A percentile compares a stretch with the other conserved stretches of the same genome.
Evolutionary conservation across 2,797 vertebrate genomes (phyloP).

Genomic region (Pangasius krempfi): DNA sequence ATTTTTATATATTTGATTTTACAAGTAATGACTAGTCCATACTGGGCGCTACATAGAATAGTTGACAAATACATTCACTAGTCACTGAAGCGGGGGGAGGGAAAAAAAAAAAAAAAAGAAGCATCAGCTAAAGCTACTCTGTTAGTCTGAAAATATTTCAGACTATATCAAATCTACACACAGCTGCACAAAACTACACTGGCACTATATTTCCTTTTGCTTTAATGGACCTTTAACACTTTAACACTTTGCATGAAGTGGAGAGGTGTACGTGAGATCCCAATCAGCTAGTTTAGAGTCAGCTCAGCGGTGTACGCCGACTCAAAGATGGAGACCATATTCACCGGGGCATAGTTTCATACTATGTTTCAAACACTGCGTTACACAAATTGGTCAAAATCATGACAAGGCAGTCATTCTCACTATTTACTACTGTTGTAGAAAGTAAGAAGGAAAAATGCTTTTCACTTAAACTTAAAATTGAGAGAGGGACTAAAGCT

Average conservation of each 20-base stretch:
- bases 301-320: background rate
- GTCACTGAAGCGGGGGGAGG: background rate
- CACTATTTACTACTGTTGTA: background rate
- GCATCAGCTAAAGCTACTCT: background rate
- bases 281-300: background rate
- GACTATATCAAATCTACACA: background rate
- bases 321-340: too few relatives aligned
- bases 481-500: background rate
- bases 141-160: background rate
- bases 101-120: background rate
- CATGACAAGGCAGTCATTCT: background rate
- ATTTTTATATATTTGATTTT: background rate
- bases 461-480: background rate
- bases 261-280: background rate
- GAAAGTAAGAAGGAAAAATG: background rate
- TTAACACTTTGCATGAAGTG: background rate
- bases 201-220: background rate
- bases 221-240: background rate
- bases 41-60: background rate
- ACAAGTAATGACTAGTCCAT: background rate
- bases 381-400: background rate
- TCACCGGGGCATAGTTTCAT: background rate
- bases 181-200: background rate
- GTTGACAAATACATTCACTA: background rate
- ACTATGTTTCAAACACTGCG: background rate